Conservation (phyloP, 2,888 invertebrate species). For the Anodontia alba region DNA sequence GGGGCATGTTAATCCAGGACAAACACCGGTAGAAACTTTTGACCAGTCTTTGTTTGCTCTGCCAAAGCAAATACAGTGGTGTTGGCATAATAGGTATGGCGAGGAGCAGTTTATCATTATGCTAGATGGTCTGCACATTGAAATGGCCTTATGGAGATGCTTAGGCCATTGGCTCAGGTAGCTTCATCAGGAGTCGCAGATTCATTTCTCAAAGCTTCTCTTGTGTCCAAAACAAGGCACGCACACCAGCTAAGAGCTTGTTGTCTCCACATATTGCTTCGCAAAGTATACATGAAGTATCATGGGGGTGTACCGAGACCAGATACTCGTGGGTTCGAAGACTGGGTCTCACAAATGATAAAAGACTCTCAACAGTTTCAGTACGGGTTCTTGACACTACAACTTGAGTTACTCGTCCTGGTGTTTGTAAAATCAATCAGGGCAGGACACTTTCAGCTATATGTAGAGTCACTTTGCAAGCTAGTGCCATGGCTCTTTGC, state of each 20-base stretch:
- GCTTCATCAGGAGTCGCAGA: constrained; percentile 3
- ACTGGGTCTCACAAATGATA: not conserved
- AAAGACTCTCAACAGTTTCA: not conserved
- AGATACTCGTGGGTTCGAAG: not conserved
- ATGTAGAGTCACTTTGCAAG: not conserved
- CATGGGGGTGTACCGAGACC: not conserved
- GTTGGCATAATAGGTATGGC: not conserved
- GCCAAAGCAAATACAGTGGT: constrained; percentile 1
- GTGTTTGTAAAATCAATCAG: not conserved
- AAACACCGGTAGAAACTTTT: not conserved
- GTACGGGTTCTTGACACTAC: not conserved
- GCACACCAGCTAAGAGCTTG: not conserved
- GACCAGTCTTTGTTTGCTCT: not conserved
- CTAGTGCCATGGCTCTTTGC: not conserved
- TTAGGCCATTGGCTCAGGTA: not conserved
- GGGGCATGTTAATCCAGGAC: not conserved
- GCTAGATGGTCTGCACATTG: not conserved
- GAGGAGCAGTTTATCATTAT: not conserved
- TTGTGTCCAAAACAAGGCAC: not conserved
- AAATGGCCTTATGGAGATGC: not conserved
- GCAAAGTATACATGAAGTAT: not conserved
- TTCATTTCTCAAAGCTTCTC: not conserved
- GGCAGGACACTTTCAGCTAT: not conserved
- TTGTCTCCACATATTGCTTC: not conserved
- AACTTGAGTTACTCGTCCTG: not conserved